Base-by-base conservation (phyloP, 2,888 invertebrate species). In the Ceratothoa steindachneri region DNA sequence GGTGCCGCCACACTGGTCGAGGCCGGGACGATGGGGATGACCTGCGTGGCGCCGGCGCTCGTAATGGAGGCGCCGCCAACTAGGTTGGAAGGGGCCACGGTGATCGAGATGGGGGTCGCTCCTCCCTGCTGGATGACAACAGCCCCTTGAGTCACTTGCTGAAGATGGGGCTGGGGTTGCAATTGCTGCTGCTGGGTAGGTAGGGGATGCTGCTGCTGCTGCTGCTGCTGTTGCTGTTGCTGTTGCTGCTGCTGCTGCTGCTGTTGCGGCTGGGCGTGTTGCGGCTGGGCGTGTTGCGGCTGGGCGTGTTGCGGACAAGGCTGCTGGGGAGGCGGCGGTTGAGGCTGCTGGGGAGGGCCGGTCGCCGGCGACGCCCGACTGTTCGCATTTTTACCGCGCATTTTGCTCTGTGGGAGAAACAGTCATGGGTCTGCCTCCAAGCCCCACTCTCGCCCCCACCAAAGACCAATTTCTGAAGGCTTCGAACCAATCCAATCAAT, bases 391-490 rank as follows among this genome's bases (percentile, higher is more conserved):
- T 77, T 77, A 9, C 77, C 77, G 28, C 77, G 73, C 30, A 74
- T 28, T 53, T 77, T 77, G 28, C 69, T 71, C 76, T 76, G 69
- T 67, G n/a, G n/a, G n/a, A n/a, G n/a, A n/a, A n/a, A n/a, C n/a
- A 3, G 1, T 22, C 7, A 7, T 19, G n/a, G n/a, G n/a, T n/a
- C n/a, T n/a, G n/a, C n/a, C n/a, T n/a, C n/a, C n/a, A n/a, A n/a
- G n/a, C n/a, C n/a, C n/a, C n/a, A n/a, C n/a, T n/a, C n/a, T n/a
- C n/a, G n/a, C n/a, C n/a, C n/a, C n/a, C n/a, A n/a, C n/a, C n/a
- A n/a, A n/a, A n/a, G n/a, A n/a, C n/a, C n/a, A n/a, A n/a, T n/a
- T n/a, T n/a, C n/a, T n/a, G n/a, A n/a, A n/a, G n/a, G n/a, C n/a
- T n/a, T n/a, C n/a, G n/a, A n/a, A n/a, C n/a, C n/a, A n/a, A n/a